A percentile compares a stretch with the other conserved stretches of the same genome.
These are phyloP conservation scores for Reinhardtius hippoglossoides DNA, from an alignment of 2,113 vertebrate genomes.

Conservation along the genomic window DNA sequence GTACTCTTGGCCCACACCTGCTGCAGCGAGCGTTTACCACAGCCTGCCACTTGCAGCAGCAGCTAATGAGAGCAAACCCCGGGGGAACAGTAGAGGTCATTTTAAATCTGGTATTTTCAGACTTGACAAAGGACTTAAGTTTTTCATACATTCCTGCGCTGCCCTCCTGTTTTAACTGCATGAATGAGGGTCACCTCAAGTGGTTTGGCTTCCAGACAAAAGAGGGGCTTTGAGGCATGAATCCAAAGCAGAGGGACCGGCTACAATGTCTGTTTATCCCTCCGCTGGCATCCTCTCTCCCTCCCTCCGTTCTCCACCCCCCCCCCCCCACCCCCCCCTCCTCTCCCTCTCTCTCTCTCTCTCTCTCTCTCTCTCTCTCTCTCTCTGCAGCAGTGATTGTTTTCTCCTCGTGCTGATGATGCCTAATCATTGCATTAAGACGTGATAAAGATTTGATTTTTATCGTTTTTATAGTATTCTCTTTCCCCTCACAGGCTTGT, in stretches of 20 bases:
- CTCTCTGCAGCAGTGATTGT: conserved; percentile 44
- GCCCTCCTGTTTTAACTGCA: conserved; percentile 79
- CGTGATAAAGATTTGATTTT: conserved; percentile 52
- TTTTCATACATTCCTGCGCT: conserved; percentile 78
- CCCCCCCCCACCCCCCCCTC: too few species aligned
- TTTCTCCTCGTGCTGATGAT: conserved; percentile 39
- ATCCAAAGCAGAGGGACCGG: conserved; percentile 67
- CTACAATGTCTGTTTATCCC: conserved; percentile 75
- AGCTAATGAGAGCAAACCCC: conserved; percentile 83
- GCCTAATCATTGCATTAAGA: conserved; percentile 52
- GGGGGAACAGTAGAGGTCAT: conserved; percentile 82
- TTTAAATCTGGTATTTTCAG: conserved; percentile 82
- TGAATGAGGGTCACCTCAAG: conserved; percentile 83
- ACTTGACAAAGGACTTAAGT: conserved; percentile 80
- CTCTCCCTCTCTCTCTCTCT: too few species aligned
- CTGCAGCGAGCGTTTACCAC: conserved; percentile 53
- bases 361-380: conserved; percentile 1
- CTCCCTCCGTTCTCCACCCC: conserved; percentile 9
- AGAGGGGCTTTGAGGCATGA: conserved; percentile 75
- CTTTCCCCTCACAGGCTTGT: conserved; percentile 44
- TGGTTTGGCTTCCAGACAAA: conserved; percentile 81
- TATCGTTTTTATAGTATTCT: conserved; percentile 22
- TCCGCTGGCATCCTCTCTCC: conserved; percentile 42
- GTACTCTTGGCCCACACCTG: conserved; percentile 68
- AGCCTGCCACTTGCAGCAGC: conserved; percentile 34